Base-by-base conservation (phyloP, 2,797 vertebrate genomes). In the Eremophila alpestris region DNA sequence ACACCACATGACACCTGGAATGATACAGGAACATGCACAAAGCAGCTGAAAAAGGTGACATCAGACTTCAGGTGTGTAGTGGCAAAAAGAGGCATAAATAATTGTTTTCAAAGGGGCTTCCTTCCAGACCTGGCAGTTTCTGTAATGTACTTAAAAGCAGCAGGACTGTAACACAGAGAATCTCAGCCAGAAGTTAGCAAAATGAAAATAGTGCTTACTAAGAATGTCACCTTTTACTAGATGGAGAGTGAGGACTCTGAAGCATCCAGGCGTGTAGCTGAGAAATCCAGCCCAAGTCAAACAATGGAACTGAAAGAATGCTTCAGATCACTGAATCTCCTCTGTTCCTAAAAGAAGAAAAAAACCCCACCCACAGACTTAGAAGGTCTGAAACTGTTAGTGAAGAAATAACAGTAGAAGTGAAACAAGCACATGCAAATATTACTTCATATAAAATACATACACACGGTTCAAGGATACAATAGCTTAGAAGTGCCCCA, bases 21-120 rank as follows among this genome's bases (percentile, higher is more conserved):
- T 92, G 68, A 56, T 2, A 5, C 34, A 84, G 56, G 54, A 74
- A 84, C 16, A 21, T 2, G 21, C 65, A 77, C 46, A 79, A 58
- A 88, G 62, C 74, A 65, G 30, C 16, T 54, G 65, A 32, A 91
- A 67, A 59, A 83, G 46, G 55, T 71, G 62, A 65, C 51, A 60
- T 82, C 45, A 58, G 46, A n/a, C 30, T 46, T 73, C 13, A 73
- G 54, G 7, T 78, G 74, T 32, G 36, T 16, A 79, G 54, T 54
- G 38, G 56, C 11, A 65, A 82, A 92, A 93, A 80, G 49, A 32
- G 48, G 29, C 43, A 27, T 36, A 62, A 82, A 40, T 54, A 78
- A 46, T 19, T 76, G 36, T 78, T 94, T 95, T 65, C 52, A 74
- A 94, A 94, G 19, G 23, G 58, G 15, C 52, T 95, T 90, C 59